Evolutionary conservation across 1,140 invertebrate genomes (phyloP).

Genomic region (Antheraea pernyi): DNA sequence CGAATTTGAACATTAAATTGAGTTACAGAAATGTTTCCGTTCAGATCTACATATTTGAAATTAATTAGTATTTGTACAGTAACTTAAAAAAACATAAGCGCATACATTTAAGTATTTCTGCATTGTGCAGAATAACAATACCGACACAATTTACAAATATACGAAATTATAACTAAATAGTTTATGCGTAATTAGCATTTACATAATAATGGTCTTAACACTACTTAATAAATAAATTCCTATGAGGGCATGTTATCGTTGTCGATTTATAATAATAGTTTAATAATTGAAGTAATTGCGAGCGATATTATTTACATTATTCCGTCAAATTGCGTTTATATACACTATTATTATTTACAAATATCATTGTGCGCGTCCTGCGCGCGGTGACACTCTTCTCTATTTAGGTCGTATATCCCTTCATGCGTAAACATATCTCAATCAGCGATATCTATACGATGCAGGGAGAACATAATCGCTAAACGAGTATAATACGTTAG

Average conservation of each 20-base stretch:
- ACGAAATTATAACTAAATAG: conserved; percentile 54
- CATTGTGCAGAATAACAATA: conserved; percentile 79
- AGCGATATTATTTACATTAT: conserved; percentile 47
- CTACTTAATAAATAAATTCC: conserved; percentile 74
- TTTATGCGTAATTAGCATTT: conserved; percentile 54
- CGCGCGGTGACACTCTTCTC: conserved; percentile 43
- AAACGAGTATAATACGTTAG: conserved; percentile 86
- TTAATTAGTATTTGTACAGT: conserved; percentile 54
- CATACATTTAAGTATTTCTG: conserved; percentile 78
- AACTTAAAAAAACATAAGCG: conserved; percentile 74
- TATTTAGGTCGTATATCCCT: background rate
- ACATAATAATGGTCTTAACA: conserved; percentile 48
- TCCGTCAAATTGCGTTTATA: conserved; percentile 10
- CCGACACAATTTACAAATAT: conserved; percentile 78
- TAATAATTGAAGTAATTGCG: conserved; percentile 37
- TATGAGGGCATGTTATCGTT: conserved; percentile 37
- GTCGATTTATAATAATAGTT: conserved; percentile 32
- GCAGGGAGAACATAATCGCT: conserved; percentile 85
- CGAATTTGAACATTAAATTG: conserved; percentile 8
- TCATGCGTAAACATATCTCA: background rate
- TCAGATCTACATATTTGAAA: conserved; percentile 54
- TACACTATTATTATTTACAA: conserved; percentile 41
- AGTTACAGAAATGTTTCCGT: background rate
- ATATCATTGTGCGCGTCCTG: conserved; percentile 60
- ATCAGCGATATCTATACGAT: conserved; percentile 64